A percentile compares a stretch with the other conserved stretches of the same genome.
These are phyloP conservation scores for Hyaena hyaena DNA, from an alignment of 2,113 vertebrate species.

Conservation along the genomic window DNA sequence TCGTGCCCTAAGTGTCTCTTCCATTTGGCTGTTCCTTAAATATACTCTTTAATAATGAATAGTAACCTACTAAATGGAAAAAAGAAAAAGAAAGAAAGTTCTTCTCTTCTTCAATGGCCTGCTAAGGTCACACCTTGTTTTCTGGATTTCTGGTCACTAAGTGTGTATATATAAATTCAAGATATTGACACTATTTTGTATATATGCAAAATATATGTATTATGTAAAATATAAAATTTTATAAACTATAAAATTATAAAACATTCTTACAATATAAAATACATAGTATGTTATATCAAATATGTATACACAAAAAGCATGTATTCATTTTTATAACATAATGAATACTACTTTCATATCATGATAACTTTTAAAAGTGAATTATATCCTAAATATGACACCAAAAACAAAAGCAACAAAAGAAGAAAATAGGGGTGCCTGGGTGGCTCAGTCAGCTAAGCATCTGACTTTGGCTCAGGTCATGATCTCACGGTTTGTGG, in stretches of 20 bases:
- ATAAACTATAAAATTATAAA: background rate
- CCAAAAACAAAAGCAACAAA: background rate
- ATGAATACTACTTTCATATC: background rate
- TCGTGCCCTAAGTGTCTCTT: background rate
- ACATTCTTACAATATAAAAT: background rate
- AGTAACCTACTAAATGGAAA: background rate
- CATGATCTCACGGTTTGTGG: no score
- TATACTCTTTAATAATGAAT: background rate
- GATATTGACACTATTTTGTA: background rate
- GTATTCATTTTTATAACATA: constrained; percentile 3
- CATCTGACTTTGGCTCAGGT: no score
- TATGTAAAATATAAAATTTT: background rate
- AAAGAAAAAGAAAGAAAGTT: background rate
- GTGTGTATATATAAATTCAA: background rate
- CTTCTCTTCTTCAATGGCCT: background rate
- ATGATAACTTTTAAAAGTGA: background rate
- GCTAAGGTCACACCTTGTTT: background rate
- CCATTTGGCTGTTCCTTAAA: background rate
- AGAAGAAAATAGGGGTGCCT: background rate
- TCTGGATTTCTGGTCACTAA: background rate
- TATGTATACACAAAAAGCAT: background rate
- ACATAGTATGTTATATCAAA: background rate
- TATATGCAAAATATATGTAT: background rate
- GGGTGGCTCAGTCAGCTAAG: no score
- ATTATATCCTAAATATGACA: background rate